Evolutionary conservation across 2,888 invertebrate genomes (phyloP).

Genomic region (Macrophya annulata): DNA sequence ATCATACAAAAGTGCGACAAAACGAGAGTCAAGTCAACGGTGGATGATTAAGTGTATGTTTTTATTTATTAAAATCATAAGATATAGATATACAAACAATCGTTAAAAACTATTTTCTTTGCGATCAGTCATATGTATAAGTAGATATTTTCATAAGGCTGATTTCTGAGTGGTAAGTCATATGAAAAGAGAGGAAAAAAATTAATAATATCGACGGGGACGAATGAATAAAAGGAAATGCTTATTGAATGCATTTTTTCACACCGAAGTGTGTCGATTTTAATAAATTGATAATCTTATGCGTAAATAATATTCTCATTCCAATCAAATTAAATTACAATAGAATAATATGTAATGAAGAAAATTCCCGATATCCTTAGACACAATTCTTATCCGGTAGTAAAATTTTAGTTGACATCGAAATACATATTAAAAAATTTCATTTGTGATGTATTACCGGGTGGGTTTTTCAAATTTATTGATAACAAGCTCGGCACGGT

Average conservation of each 20-base stretch:
- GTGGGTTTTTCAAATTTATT: no score
- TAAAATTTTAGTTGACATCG: background rate
- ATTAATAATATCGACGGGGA: background rate
- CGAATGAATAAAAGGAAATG: background rate
- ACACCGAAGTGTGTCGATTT: background rate
- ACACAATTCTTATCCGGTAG: background rate
- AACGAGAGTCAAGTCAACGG: background rate
- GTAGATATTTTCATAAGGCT: slow-evolving; percentile 8
- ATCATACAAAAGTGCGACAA: slow-evolving; percentile 39
- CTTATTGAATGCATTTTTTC: background rate
- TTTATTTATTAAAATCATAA: background rate
- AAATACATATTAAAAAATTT: no score
- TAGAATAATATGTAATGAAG: background rate
- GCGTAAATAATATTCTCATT: background rate
- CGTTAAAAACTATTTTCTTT: background rate
- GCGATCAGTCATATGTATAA: background rate
- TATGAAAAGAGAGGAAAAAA: background rate
- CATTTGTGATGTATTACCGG: no score
- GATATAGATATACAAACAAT: background rate
- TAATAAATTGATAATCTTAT: background rate
- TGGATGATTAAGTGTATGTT: slow-evolving; percentile 14
- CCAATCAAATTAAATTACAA: background rate
- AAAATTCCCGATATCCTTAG: background rate
- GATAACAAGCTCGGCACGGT: background rate
- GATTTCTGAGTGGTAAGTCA: background rate